These are phyloP conservation scores for Phrynocephalus forsythii DNA, from an alignment of 2,797 vertebrate species.

Conservation along the genomic window DNA sequence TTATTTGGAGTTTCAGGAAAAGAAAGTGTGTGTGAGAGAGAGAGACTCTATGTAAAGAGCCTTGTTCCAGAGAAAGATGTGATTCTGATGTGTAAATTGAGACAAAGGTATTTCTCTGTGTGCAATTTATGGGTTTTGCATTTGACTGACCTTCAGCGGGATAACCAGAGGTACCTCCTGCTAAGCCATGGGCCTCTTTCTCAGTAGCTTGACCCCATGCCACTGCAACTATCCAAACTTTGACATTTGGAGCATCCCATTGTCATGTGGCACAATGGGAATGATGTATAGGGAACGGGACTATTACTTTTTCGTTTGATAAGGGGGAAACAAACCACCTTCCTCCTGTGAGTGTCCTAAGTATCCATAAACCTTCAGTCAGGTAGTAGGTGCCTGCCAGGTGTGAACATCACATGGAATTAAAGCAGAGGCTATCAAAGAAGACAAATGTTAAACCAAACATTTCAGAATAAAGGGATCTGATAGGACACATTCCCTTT, in stretches of 20 bases:
- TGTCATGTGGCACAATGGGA: neutral
- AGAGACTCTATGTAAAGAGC: neutral
- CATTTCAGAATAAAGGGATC: neutral
- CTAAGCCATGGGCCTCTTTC: neutral
- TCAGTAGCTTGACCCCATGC: neutral
- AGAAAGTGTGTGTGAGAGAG: neutral
- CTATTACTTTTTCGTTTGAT: slow-evolving; percentile 12
- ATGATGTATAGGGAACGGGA: slow-evolving; percentile 8
- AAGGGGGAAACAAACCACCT: neutral
- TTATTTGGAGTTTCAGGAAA: slow-evolving; percentile 8
- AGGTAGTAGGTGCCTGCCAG: neutral
- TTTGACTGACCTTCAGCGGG: slow-evolving; percentile 1
- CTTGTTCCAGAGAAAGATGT: slow-evolving; percentile 23
- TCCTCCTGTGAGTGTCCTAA: fast-evolving
- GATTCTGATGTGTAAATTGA: slow-evolving; percentile 37
- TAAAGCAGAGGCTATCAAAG: neutral
- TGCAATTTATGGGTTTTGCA: slow-evolving; percentile 36
- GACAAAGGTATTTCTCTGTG: slow-evolving; percentile 19
- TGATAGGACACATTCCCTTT: neutral
- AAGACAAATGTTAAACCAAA: neutral
- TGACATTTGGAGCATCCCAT: neutral
- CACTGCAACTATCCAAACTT: neutral
- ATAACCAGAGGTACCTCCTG: slow-evolving; percentile 13
- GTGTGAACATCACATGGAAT: neutral
- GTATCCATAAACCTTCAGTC: slow-evolving; percentile 1